These are phyloP conservation scores for Temnopleurus reevesii DNA, from an alignment of 53 echinoderm and acorn worm genomes.

Conservation along the genomic window DNA sequence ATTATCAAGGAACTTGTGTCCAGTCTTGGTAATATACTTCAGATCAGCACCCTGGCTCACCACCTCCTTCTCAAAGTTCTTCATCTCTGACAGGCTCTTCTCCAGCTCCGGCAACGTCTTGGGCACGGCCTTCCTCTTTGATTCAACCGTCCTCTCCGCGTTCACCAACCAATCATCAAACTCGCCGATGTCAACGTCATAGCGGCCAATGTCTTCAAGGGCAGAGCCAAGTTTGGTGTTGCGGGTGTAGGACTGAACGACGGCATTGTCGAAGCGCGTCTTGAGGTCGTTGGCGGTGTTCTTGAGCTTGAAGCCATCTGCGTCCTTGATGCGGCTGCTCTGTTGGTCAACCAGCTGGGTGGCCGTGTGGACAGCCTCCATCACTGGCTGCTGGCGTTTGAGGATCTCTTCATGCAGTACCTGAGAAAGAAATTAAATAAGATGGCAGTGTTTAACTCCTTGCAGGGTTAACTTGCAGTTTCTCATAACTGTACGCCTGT, in stretches of 20 bases:
- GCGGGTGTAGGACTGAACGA: conserved; percentile 91
- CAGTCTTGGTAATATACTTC: conserved; percentile 93
- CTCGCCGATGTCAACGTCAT: conserved; percentile 72
- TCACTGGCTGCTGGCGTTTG: conserved; percentile 84
- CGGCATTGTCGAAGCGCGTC: conserved; percentile 78
- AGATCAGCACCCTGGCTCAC: conserved; percentile 90
- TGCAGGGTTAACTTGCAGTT: neutral
- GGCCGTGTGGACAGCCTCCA: conserved; percentile 93
- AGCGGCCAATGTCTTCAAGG: conserved; percentile 75
- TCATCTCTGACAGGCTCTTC: conserved; percentile 70
- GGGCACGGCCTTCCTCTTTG: conserved; percentile 58
- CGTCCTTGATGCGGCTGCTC: conserved; percentile 84
- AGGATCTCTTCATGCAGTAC: conserved; percentile 85
- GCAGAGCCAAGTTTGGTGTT: conserved; percentile 78
- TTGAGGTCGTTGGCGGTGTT: conserved; percentile 83
- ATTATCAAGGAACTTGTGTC: conserved; percentile 94
- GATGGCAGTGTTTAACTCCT: neutral
- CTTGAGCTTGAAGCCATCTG: conserved; percentile 90
- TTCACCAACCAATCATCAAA: conserved; percentile 81
- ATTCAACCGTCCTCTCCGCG: conserved; percentile 72
- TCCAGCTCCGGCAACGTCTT: conserved; percentile 73
- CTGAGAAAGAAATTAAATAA: conserved; percentile 42
- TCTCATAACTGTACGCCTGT: neutral
- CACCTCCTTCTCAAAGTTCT: conserved; percentile 83
- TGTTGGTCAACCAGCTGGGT: conserved; percentile 84